A percentile compares a stretch with the other conserved stretches of the same genome.
Evolutionary conservation across 2,797 vertebrate species (phyloP).

Genomic region (Acropternis orthonyx): DNA sequence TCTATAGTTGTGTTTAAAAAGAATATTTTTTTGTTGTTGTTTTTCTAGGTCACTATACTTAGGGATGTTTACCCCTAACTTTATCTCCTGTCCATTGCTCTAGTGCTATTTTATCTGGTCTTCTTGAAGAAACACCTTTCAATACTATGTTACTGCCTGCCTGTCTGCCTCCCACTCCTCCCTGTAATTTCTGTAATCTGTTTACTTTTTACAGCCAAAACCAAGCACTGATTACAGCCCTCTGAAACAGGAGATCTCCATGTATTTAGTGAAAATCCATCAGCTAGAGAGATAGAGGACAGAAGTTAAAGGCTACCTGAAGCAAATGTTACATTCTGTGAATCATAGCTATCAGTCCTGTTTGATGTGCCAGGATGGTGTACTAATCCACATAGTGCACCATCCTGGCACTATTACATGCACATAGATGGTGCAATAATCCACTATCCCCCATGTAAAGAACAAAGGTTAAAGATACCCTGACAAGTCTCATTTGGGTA

Average conservation of each 20-base stretch:
- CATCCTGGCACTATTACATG: background rate
- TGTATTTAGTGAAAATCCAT: background rate
- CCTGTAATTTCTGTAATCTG: background rate
- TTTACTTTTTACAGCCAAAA: background rate
- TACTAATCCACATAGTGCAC: background rate
- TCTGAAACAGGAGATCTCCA: background rate
- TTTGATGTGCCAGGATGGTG: background rate
- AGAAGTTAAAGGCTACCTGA: background rate
- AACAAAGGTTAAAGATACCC: background rate
- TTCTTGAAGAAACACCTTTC: background rate
- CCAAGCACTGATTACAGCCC: background rate
- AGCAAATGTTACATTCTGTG: background rate
- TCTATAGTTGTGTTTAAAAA: background rate
- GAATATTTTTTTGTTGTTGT: background rate
- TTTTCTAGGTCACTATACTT: background rate
- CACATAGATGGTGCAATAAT: background rate
- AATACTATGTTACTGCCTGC: background rate
- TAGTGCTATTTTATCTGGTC: background rate
- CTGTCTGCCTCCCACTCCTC: background rate
- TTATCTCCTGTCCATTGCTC: background rate
- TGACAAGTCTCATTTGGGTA: background rate
- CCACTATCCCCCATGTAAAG: background rate
- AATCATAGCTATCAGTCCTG: background rate
- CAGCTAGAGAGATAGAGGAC: background rate
- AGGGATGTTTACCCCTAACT: background rate